Evolutionary conservation across 2,797 vertebrate species (phyloP).

Genomic region (Philypnodon macrostomus): DNA sequence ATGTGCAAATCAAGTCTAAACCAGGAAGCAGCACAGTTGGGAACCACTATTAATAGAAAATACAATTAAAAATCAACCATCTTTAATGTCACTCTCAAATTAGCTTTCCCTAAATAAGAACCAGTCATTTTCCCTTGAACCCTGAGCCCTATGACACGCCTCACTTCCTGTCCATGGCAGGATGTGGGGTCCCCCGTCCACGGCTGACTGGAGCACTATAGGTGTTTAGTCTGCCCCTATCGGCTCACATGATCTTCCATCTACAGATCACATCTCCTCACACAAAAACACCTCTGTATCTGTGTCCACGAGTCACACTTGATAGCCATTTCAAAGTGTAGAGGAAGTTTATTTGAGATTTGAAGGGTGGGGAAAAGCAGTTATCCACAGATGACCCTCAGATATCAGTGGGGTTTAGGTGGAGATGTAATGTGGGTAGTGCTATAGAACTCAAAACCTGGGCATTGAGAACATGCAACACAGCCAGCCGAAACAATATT

Average conservation of each 20-base stretch:
- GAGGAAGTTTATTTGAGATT: conserved; percentile 57
- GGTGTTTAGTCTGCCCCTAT: conserved; percentile 56
- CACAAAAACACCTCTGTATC: too few relatives aligned
- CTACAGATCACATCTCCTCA: conserved; percentile 27
- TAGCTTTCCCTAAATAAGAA: conserved; percentile 16
- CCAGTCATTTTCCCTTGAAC: conserved; percentile 24
- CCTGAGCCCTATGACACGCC: conserved; percentile 42
- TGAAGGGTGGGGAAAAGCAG: not conserved
- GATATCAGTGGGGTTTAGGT: too few relatives aligned
- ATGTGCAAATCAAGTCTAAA: too few relatives aligned
- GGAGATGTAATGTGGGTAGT: too few relatives aligned
- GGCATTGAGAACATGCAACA: too few relatives aligned
- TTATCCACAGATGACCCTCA: conserved; percentile 30
- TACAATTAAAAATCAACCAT: not conserved
- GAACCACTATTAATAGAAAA: too few relatives aligned
- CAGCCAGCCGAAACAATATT: too few relatives aligned
- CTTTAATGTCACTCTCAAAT: conserved; percentile 7
- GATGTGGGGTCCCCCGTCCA: conserved; percentile 52
- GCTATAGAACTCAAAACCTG: too few relatives aligned
- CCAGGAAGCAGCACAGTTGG: too few relatives aligned
- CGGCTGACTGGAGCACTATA: conserved; percentile 45
- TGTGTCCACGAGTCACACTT: conserved; percentile 28
- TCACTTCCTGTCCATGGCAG: conserved; percentile 47
- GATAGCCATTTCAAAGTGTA: conserved; percentile 12
- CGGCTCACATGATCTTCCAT: conserved; percentile 26